Percentiles rank a stretch among this genome's conserved stretches.
phyloP scores from a whole-genome alignment of 2,113 vertebrate genomes.

The Piliocolobus tephrosceles region DNA sequence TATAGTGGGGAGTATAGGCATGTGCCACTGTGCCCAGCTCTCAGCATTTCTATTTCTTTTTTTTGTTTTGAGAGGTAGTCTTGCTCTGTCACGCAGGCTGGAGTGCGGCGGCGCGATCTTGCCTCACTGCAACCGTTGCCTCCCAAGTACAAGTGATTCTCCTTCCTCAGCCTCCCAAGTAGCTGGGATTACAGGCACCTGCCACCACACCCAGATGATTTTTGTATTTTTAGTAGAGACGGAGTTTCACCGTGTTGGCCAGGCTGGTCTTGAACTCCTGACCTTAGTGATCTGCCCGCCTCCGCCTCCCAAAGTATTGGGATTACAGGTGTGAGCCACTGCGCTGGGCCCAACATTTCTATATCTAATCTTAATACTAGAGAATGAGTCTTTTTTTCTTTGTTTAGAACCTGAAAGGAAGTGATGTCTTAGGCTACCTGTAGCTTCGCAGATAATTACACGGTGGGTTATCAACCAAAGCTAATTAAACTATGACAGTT shows the following conservation, averaged over 20 bases:
- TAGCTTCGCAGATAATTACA: constrained; percentile 25
- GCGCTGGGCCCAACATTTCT: background rate
- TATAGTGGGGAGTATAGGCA: background rate
- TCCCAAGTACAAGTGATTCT: too few species aligned
- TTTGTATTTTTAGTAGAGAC: background rate
- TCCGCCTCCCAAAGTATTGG: background rate
- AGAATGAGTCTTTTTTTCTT: constrained; percentile 56
- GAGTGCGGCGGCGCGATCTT: too few species aligned
- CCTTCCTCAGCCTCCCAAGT: too few species aligned
- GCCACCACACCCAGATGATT: too few species aligned
- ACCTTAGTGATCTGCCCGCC: background rate
- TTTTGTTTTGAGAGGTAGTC: background rate
- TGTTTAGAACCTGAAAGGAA: constrained; percentile 42
- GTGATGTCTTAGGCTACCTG: background rate
- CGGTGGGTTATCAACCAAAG: constrained; percentile 50
- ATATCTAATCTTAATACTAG: constrained; percentile 50
- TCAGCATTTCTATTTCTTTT: background rate
- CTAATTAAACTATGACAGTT: constrained; percentile 17
- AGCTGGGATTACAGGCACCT: too few species aligned
- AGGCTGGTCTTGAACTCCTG: background rate
- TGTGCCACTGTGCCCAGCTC: background rate
- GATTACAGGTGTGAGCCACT: background rate
- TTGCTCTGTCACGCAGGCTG: too few species aligned
- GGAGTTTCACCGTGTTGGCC: background rate
- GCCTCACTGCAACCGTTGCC: too few species aligned